Conservation (phyloP, 2,113 vertebrate genomes). For the Brachypodius melanocephalos region DNA sequence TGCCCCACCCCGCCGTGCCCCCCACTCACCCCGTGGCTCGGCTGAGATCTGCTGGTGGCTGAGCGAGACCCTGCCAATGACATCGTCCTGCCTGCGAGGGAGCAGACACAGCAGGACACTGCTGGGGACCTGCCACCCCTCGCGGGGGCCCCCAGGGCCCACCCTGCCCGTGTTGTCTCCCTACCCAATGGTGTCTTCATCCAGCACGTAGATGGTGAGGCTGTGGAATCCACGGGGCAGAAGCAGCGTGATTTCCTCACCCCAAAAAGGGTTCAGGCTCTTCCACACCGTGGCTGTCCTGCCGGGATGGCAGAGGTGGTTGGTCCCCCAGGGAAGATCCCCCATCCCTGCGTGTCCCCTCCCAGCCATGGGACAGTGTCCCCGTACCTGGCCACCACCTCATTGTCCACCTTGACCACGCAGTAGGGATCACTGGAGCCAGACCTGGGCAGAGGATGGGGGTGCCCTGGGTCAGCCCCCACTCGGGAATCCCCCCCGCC, state of each 20-base stretch:
- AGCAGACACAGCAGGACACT: not conserved
- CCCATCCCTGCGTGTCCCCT: rapidly evolving
- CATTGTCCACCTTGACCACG: slow-evolving; percentile 87
- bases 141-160: rapidly evolving
- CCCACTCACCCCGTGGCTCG: slow-evolving; percentile 78
- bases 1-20: not conserved
- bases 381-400: slow-evolving; percentile 86
- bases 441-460: slow-evolving; percentile 64
- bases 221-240: slow-evolving; percentile 84
- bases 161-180: not conserved
- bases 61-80: slow-evolving; percentile 88
- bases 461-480: not conserved
- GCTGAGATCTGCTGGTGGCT: slow-evolving; percentile 79
- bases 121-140: not conserved
- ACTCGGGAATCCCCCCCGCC: no score
- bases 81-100: slow-evolving; percentile 81
- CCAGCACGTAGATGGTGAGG: slow-evolving; percentile 87
- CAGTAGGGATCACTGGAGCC: slow-evolving; percentile 92
- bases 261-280: slow-evolving; percentile 91
- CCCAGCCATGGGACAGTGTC: rapidly evolving
- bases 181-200: slow-evolving; percentile 89
- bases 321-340: not conserved
- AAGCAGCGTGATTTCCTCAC: slow-evolving; percentile 87
- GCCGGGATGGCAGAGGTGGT: not conserved
- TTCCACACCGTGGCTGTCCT: slow-evolving; percentile 90